A percentile compares a stretch with the other conserved stretches of the same genome.
phyloP scores from a whole-genome alignment of 1,140 invertebrate genomes.

The Mizuhopecten yessoensis region DNA sequence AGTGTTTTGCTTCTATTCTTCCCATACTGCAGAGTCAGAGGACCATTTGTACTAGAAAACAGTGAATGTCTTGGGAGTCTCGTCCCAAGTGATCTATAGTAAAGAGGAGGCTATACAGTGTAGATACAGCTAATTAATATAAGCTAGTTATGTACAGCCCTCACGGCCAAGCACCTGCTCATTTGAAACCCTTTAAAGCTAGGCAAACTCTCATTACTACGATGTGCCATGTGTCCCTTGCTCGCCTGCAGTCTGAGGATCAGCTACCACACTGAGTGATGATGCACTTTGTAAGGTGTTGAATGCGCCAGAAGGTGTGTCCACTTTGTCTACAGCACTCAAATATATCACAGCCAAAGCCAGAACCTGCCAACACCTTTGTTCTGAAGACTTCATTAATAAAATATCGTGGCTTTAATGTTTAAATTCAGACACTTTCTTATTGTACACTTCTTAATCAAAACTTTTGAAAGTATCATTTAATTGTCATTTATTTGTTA shows the following conservation, averaged over 20 bases:
- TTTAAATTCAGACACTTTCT: no score
- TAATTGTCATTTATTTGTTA: no score
- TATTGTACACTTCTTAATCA: no score
- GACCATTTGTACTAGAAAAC: background rate
- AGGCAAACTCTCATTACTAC: no score
- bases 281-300: background rate
- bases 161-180: background rate
- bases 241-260: background rate
- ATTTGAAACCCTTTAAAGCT: conserved; percentile 1
- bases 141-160: background rate
- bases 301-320: background rate
- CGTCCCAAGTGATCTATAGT: no score
- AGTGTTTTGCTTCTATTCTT: no score
- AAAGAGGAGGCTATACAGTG: no score
- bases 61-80: background rate
- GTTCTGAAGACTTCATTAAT: background rate
- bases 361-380: background rate
- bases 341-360: background rate
- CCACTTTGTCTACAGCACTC: background rate
- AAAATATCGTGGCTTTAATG: no score
- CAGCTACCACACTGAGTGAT: no score
- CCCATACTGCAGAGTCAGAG: background rate
- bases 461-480: no score
- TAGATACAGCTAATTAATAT: no score
- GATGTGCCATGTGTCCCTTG: background rate